phyloP scores from a whole-genome alignment of 2,888 invertebrate species.

The Zeuzera pyrina region DNA sequence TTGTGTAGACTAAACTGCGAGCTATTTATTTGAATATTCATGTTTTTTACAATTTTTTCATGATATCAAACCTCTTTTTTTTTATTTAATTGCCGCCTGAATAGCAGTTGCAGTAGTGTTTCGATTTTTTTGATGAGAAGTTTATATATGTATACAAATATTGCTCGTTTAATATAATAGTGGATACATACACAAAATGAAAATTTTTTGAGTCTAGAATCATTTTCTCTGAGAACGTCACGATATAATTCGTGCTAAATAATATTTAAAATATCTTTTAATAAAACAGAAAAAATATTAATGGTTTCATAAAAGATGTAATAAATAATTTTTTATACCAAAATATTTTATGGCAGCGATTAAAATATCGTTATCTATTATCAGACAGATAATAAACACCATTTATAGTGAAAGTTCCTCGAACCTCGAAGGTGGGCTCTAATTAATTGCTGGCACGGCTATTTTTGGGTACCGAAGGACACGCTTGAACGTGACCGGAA shows the following conservation, averaged over 20 bases:
- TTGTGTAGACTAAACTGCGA: too few species aligned
- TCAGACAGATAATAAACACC: constrained; percentile 31
- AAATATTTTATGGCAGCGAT: constrained; percentile 7
- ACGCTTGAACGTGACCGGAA: constrained; percentile 31
- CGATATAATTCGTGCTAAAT: neutral
- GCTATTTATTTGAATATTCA: too few species aligned
- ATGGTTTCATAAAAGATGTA: neutral
- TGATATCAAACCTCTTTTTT: too few species aligned
- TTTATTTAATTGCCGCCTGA: too few species aligned
- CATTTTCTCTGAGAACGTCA: neutral
- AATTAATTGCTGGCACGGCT: constrained; percentile 41
- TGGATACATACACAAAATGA: too few species aligned
- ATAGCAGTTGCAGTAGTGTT: too few species aligned
- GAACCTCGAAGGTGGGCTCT: constrained; percentile 17
- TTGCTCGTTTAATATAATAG: too few species aligned
- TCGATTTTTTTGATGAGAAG: too few species aligned
- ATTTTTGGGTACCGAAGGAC: constrained; percentile 41
- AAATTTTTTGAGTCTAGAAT: too few species aligned
- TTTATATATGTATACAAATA: too few species aligned
- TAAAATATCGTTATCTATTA: constrained; percentile 25
- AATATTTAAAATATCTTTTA: neutral
- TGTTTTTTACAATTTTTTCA: too few species aligned
- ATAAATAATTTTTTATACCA: neutral
- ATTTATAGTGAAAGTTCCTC: constrained; percentile 30
- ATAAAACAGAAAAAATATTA: neutral